These are phyloP conservation scores for Mythimna albipuncta DNA, from an alignment of 2,888 invertebrate species.

Conservation along the genomic window DNA sequence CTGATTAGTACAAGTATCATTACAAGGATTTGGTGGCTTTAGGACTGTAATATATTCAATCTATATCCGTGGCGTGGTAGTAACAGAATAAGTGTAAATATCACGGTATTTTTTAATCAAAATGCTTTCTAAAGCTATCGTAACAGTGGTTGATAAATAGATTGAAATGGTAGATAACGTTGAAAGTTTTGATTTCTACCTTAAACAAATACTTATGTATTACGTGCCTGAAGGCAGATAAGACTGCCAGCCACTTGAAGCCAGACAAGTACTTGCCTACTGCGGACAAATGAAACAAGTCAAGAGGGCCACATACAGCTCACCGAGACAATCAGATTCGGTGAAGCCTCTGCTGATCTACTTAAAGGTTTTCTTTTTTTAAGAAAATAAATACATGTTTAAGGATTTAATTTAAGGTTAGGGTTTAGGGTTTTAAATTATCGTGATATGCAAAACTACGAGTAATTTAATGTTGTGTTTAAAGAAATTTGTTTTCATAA, in stretches of 20 bases:
- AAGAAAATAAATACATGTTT: not conserved
- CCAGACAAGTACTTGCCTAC: constrained; percentile 17
- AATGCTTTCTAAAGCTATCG: not conserved
- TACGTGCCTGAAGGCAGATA: constrained; percentile 4
- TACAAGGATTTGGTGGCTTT: not conserved
- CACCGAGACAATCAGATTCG: constrained; percentile 9
- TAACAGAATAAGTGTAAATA: not conserved
- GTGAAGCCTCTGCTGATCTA: constrained; percentile 11
- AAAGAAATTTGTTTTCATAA: too few species aligned
- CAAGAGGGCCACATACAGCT: not conserved
- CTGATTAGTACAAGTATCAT: not conserved
- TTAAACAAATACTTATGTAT: not conserved
- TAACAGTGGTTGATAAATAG: not conserved
- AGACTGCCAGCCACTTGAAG: constrained; percentile 15
- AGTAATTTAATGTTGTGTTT: too few species aligned
- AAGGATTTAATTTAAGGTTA: too few species aligned
- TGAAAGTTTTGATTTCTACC: not conserved
- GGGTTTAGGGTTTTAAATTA: too few species aligned
- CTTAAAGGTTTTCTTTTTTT: constrained; percentile 13
- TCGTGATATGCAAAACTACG: too few species aligned
- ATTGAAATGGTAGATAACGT: not conserved
- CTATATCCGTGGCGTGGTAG: not conserved
- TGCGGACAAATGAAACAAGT: constrained; percentile 18
- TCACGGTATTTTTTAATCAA: not conserved
- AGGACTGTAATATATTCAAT: constrained; percentile 1